A percentile compares a stretch with the other conserved stretches of the same genome.
Conservation (phyloP, 2,888 invertebrate genomes). For the Bursaphelenchus okinawaensis region DNA sequence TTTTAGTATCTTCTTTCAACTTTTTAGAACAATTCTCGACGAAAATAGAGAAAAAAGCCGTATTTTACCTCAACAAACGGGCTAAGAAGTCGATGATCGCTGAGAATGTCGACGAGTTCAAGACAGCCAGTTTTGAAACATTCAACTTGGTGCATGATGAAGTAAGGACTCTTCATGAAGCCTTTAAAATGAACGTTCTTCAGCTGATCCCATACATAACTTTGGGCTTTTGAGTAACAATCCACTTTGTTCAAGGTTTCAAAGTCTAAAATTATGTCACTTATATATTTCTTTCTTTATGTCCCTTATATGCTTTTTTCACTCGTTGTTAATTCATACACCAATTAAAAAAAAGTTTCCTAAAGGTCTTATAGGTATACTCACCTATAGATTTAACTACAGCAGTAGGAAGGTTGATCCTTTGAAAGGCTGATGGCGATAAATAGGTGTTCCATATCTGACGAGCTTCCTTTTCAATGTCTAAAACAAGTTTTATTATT, state of each 20-base stretch:
- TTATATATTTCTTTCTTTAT: too few species aligned
- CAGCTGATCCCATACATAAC: neutral
- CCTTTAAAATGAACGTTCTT: neutral
- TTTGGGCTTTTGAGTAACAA: neutral
- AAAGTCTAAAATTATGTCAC: neutral
- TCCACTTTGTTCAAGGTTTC: neutral
- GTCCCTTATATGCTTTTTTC: too few species aligned
- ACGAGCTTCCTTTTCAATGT: neutral
- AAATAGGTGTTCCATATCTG: neutral
- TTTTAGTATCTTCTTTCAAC: too few species aligned
- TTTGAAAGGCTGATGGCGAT: neutral
- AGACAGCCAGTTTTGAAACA: neutral
- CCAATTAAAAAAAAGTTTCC: too few species aligned
- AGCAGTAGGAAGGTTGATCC: neutral
- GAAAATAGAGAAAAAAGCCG: neutral
- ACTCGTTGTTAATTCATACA: too few species aligned
- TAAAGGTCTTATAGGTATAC: too few species aligned
- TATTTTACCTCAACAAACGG: neutral
- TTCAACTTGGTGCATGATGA: neutral
- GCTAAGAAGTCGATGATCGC: neutral
- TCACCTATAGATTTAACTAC: neutral
- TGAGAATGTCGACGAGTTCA: neutral
- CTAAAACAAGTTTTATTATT: neutral
- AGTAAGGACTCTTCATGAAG: neutral
- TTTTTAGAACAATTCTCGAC: neutral